Base-by-base conservation (phyloP, 2,888 invertebrate genomes). In the Temnothorax ravouxi region DNA sequence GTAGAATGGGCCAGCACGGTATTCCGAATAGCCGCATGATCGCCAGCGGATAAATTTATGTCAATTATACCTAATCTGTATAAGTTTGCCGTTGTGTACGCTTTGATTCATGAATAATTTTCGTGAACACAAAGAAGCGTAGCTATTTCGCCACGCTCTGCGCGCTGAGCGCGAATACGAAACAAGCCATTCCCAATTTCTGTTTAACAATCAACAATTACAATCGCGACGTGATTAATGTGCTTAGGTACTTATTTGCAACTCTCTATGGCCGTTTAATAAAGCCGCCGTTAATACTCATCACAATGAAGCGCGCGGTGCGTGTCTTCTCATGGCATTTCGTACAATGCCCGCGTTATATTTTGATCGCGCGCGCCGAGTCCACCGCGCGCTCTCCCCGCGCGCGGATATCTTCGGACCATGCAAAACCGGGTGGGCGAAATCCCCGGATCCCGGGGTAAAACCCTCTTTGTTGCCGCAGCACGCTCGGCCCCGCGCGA, bases 61-160 rank as follows among this genome's bases (percentile, higher is more conserved):
- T 74, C 83, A 88, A 88, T 88, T 77, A 85, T 77, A 74, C 61
- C 50, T 81, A 83, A 86, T 81, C 61, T 41, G 38, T 76, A 59
- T 76, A 61, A 77, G 62, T 75, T 77, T 69, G 64, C 38, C 15
- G 72, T 5, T 76, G 18, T 38, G 44, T 18, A 47, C 34, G 21
- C n/a, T 44, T 59, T 59, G 18, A 21, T 79, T 34, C 6, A 6
- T 34, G 59, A 79, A 69, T 79, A 15, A 56, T 47, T 34, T 21
- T 34, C 56, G 56, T 29, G 29, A 29, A 3, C 34, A 47, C n/a
- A 71, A 80, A 80, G 59, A 80, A 80, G 79, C 21, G 9, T n/a
- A 11, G 6, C 47, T 79, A 47, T 69, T 69, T 69, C 34, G 21
- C 18, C 44, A 9, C 15, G 15, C 29, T 9, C 29, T 9, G 21